Evolutionary conservation across 2,797 vertebrate genomes (phyloP), one percentile per base, ranked within the genome.

Genomic region (Enteromius fasciolatus): DNA sequence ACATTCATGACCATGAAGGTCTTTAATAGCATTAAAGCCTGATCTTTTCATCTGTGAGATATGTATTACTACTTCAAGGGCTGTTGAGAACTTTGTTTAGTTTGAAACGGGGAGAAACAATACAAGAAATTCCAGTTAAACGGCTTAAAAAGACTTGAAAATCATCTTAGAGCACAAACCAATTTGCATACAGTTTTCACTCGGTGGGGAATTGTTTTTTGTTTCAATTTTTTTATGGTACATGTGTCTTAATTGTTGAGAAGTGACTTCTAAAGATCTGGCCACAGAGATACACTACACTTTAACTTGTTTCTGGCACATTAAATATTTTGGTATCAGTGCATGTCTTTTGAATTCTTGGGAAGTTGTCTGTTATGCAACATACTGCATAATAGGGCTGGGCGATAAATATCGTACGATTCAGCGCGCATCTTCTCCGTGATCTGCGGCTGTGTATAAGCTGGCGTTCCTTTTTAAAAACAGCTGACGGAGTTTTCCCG

Each of bases 101-200:
- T 66, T 33, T 12, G 3, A 66, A 7, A 39, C 1, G 1, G 23
- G 23, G 3, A 50, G 46, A 59, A 36, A 57, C 23, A 23, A 3
- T 28, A 70, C 78, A 18, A 80, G 78, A 80, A 36, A 33, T 6
- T 64, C 57, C 57, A 48, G 69, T 64, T 50, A 33, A 15, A 48
- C 20, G 18, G 20, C 14, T 44, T 31, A 2, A 23, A 59, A 59
- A 33, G 50, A 48, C 63, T 54, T 39, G 28, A 31, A 57, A 59
- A 20, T 54, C 63, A 4, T 44, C n/a, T 14, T 41, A 3, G 5
- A 57, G 8, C 23, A 33, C 78, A 31, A 4, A 31, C 11, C 6
- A 33, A 11, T 12, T 25, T 41, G 11, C 8, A 5, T 41, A 41
- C 48, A 78, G 20, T 28, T 25, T 14, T 3, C 6, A 18, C 36